phyloP scores from a whole-genome alignment of 2,113 vertebrate genomes.

The Hystrix cristata region DNA sequence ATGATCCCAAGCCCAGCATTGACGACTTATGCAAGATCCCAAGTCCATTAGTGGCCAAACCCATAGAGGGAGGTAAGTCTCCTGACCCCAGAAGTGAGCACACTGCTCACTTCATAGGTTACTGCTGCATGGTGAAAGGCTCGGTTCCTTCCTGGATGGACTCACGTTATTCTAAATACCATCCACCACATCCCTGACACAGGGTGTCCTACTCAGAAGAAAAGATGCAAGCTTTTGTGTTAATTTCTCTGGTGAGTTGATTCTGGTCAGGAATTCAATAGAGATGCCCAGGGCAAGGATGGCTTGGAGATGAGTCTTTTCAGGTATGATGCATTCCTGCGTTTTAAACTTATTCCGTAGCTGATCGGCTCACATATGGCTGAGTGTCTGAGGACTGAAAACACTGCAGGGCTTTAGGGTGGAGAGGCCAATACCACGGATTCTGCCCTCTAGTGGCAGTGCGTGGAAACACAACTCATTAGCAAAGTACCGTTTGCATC shows the following conservation, averaged over 20 bases:
- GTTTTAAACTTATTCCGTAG: background rate
- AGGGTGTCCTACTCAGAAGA: background rate
- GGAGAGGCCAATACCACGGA: background rate
- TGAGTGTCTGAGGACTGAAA: background rate
- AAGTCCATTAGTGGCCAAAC: too few relatives aligned
- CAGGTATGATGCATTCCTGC: background rate
- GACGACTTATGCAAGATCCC: background rate
- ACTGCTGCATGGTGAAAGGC: background rate
- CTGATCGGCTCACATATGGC: background rate
- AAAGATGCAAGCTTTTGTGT: background rate
- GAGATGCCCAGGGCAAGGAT: background rate
- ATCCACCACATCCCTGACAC: background rate
- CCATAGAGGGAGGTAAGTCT: background rate
- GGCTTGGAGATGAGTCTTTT: background rate
- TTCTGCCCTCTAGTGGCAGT: constrained; percentile 42
- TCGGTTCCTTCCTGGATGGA: background rate
- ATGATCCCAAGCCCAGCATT: background rate
- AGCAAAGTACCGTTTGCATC: background rate
- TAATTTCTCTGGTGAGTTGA: background rate
- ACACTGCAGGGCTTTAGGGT: background rate
- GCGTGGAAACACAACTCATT: background rate
- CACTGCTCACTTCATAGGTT: background rate
- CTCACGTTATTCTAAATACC: background rate
- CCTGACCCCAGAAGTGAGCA: background rate
- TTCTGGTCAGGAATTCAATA: background rate